These are phyloP conservation scores for Zygogramma bicolorata DNA, from an alignment of 2,888 invertebrate species.

Conservation along the genomic window DNA sequence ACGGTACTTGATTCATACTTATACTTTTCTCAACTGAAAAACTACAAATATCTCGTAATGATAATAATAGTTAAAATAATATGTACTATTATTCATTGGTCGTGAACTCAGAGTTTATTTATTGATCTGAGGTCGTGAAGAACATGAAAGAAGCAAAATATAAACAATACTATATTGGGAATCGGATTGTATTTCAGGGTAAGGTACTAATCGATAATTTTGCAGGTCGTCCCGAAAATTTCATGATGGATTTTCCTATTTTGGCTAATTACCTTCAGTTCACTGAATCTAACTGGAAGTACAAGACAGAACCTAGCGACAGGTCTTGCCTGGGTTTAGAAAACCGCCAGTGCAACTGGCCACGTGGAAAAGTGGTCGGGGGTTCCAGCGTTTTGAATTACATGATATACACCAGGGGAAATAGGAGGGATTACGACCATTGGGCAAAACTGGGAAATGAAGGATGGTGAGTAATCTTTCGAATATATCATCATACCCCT, in stretches of 20 bases:
- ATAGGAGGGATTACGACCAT: constrained; percentile 85
- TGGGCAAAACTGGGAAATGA: constrained; percentile 88
- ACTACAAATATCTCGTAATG: no score
- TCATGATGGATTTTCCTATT: constrained; percentile 82
- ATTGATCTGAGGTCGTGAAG: no score
- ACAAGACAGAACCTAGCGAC: constrained; percentile 81
- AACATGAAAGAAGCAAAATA: no score
- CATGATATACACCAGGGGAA: constrained; percentile 93
- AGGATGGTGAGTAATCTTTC: constrained; percentile 62
- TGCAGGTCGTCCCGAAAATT: constrained; percentile 75
- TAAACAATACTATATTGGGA: no score
- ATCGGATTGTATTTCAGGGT: no score
- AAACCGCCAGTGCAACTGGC: constrained; percentile 81
- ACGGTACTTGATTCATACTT: no score
- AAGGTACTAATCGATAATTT: neutral
- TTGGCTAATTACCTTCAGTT: constrained; percentile 80
- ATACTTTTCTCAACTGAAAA: no score
- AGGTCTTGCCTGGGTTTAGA: constrained; percentile 81
- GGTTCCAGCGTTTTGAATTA: constrained; percentile 90
- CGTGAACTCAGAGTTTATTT: no score
- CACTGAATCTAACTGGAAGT: constrained; percentile 82
- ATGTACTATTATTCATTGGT: no score
- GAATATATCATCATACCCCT: neutral
- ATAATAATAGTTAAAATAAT: no score
- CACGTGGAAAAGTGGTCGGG: constrained; percentile 75